Evolutionary conservation across 1,140 invertebrate species (phyloP).

Genomic region (Philotrypesis tridentata): DNA sequence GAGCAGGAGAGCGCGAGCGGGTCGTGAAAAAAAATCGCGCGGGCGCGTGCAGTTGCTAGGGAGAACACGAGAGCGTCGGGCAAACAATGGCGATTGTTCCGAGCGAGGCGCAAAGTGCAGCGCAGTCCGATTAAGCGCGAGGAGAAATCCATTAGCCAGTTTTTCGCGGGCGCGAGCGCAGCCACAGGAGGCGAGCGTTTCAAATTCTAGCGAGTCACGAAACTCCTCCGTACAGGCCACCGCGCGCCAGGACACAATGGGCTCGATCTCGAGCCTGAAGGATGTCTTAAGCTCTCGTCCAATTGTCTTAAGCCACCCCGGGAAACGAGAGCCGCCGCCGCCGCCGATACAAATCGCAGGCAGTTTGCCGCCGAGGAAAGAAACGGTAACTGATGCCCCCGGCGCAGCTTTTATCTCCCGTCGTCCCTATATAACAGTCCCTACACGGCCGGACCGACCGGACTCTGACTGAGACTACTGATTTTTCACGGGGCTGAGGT

Average conservation of each 20-base stretch:
- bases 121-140: background rate
- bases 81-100: constrained; percentile 2
- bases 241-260: background rate
- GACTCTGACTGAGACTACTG: background rate
- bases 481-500: background rate
- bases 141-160: background rate
- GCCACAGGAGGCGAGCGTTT: too few species aligned
- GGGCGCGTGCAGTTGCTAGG: background rate
- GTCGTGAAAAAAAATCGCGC: background rate
- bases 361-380: constrained; percentile 12
- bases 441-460: background rate
- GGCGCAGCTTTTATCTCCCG: background rate
- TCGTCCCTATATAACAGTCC: too few species aligned
- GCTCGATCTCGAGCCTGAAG: background rate
- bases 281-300: constrained; percentile 26
- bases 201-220: too few species aligned
- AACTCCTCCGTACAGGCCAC: background rate
- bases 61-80: background rate
- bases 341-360: constrained; percentile 53
- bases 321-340: background rate
- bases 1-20: background rate
- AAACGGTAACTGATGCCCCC: background rate
- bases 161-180: background rate
- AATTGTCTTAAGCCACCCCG: constrained; percentile 50
- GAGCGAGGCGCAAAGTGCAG: background rate